Evolutionary conservation across 1,140 invertebrate genomes (phyloP).

Genomic region (Ctenoplectra terminalis): DNA sequence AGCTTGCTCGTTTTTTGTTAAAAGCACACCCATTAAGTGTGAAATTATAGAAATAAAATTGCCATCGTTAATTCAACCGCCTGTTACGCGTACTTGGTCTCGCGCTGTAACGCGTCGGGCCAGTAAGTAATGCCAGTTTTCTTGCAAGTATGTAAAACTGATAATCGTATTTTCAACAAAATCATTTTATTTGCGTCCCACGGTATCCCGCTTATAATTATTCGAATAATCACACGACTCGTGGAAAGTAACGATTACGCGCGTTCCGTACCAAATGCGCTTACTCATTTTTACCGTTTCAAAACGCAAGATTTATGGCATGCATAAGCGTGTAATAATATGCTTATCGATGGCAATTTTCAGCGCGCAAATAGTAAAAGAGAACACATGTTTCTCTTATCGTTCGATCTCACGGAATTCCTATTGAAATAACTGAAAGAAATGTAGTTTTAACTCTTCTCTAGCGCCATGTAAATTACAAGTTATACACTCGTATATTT

Average conservation of each 20-base stretch:
- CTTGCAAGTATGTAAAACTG: background rate
- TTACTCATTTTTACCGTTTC: background rate
- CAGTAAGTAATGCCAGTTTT: background rate
- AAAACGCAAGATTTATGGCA: background rate
- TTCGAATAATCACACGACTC: background rate
- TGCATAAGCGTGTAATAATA: background rate
- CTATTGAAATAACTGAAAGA: background rate
- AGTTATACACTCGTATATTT: no score
- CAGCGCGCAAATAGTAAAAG: background rate
- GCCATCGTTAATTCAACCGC: background rate
- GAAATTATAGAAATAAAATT: conserved; percentile 20
- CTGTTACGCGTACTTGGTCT: no score
- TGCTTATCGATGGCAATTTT: conserved; percentile 2
- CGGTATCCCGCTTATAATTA: background rate
- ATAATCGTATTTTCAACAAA: conserved; percentile 21
- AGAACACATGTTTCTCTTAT: no score
- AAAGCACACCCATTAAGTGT: background rate
- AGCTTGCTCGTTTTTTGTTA: background rate
- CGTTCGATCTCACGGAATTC: background rate
- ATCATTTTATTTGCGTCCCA: conserved; percentile 6
- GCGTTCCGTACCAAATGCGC: background rate
- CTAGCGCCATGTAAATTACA: background rate
- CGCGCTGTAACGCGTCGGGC: no score
- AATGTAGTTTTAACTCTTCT: background rate
- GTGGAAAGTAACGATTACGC: background rate